A percentile compares a stretch with the other conserved stretches of the same genome.
Evolutionary conservation across 2,888 invertebrate genomes (phyloP).

Genomic region (Adineta ricciae): DNA sequence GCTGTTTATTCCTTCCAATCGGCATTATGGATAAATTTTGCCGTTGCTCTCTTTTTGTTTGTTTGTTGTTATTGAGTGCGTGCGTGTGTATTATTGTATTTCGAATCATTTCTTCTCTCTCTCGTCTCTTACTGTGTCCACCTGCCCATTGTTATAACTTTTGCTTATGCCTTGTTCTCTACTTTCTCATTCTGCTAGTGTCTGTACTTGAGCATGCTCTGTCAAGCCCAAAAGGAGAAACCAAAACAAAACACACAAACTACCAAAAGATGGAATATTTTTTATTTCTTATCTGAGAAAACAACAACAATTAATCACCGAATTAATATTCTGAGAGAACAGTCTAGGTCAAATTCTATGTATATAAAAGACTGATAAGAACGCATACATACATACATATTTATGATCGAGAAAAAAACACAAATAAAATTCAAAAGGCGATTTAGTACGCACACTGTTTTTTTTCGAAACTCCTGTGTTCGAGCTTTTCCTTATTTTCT

Average conservation of each 20-base stretch:
- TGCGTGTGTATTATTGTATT: constrained; percentile 5
- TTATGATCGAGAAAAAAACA: background rate
- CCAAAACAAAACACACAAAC: background rate
- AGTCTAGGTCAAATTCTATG: constrained; percentile 6
- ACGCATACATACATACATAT: background rate
- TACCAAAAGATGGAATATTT: background rate
- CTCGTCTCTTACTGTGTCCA: background rate
- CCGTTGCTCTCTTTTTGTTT: background rate
- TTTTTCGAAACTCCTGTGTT: background rate
- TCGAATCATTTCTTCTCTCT: background rate
- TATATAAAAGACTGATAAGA: constrained; percentile 5
- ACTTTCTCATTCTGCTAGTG: background rate
- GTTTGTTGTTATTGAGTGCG: background rate
- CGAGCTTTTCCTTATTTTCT: background rate
- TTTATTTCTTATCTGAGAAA: background rate
- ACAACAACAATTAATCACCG: background rate
- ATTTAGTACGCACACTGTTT: background rate
- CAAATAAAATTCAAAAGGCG: background rate
- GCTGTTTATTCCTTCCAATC: background rate
- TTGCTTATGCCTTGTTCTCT: background rate
- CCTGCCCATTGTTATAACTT: background rate
- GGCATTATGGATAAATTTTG: background rate
- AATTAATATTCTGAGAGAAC: background rate
- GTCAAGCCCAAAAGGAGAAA: background rate
- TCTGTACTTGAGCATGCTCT: background rate